Evolutionary conservation across 35 echinoderm and acorn worm species (phyloP), one percentile per base, ranked within the genome.

Genomic region (Ophioderma brevispina): DNA sequence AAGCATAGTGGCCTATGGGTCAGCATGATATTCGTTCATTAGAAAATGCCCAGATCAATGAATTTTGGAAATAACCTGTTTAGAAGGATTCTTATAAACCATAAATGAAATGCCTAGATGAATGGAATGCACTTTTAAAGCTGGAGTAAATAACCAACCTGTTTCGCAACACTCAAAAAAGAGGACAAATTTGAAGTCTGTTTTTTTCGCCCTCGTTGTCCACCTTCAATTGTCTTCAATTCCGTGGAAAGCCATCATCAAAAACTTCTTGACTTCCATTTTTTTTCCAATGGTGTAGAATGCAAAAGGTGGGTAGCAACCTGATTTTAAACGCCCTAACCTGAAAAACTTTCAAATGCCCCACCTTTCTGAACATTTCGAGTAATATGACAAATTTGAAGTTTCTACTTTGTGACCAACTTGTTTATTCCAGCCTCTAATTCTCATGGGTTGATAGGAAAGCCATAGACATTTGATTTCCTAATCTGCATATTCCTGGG

Each of bases 211-310:
- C 96, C 94, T 98, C 17, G 0, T 6, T 38, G 85, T 81, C 96
- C 96, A 98, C 15, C 96, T 75, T 34, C 18, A 94, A 81, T 98
- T 98, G 87, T 98, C 96, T 82, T 90, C 96, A 92, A n/a, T 98
- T 98, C 28, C 96, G 80, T 36, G 96, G 96, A 50, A 98, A 98
- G 15, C 96, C 96, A 92, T 98, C 96, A 98, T 94, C 36, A 98
- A 78, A 70, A 98, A 98, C 31, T 92, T 92, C 14, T 94, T 89
- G 1, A 32, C 78, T 43, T n/a, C 37, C 46, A 78, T 85, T 97
- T 33, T n/a, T 86, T 43, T 35, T 92, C 49, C 96, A 98, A 94
- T 0, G 92, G 70, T 70, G 28, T 30, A 70, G n/a, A 30, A 81
- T 42, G 31, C 37, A 35, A 80, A 0, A 80, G 23, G 33, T 55